Evolutionary conservation across 1,140 invertebrate genomes (phyloP), one percentile per base, ranked within the genome.

Genomic region (Lordiphosa mommai): DNA sequence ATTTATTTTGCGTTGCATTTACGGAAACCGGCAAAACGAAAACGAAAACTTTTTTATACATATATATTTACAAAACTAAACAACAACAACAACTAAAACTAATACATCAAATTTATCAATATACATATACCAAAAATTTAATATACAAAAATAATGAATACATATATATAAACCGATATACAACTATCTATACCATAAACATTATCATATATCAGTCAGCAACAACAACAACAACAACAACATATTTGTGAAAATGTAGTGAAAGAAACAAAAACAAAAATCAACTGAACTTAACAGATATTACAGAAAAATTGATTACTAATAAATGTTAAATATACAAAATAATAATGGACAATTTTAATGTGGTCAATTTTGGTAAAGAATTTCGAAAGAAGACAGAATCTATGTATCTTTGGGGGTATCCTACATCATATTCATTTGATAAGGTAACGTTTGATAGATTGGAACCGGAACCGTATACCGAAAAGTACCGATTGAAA

Each of bases 321-420:
- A 74, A 80, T 80, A 80, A 80, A 80, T 79, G 73, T 80, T 80
- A 67, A 82, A 74, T 74, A 82, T 71, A 73, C 58, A 80, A 79
- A 68, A 63, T 4, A 52, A 13, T 2, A 23, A 27, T 33, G 2
- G 3, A n/a, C 1, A 30, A 29, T 14, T 55, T 4, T 61, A 2
- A 20, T 41, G n/a, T n/a, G n/a, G n/a, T n/a, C n/a, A n/a, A n/a
- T n/a, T n/a, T n/a, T n/a, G n/a, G n/a, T n/a, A 12, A 37, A n/a
- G 9, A 6, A 37, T 13, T 37, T 13, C 12, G 1, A 37, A 3
- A 32, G n/a, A 2, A 32, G 1, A 32, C 1, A 6, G 29, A n/a
- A 6, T 6, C 2, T 2, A 32, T 8, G 1, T 8, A 6, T 8
- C 2, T 32, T 1, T 6, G n/a, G n/a, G 12, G 33, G 33, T 12